Conservation (phyloP, 2,888 invertebrate species). For the Ctena decussata region DNA sequence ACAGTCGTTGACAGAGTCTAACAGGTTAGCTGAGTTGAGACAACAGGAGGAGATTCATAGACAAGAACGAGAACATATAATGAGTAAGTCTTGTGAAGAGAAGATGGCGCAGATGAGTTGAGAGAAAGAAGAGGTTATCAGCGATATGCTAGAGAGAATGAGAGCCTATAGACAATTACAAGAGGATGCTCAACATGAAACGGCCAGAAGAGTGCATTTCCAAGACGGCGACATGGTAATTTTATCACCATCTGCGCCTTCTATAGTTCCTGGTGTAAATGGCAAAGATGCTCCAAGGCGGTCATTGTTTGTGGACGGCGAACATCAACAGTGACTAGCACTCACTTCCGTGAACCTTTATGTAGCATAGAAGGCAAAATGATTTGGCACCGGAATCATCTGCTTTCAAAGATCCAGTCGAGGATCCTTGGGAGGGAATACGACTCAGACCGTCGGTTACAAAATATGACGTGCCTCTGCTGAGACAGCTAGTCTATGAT, state of each 20-base stretch:
- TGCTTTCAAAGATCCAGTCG: no score
- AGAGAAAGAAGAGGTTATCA: not conserved
- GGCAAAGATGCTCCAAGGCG: not conserved
- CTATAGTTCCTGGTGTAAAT: not conserved
- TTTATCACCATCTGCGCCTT: not conserved
- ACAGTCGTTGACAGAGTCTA: not conserved
- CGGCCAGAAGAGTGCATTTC: not conserved
- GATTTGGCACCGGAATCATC: no score
- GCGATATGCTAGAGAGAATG: not conserved
- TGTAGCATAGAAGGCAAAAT: no score
- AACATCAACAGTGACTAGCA: no score
- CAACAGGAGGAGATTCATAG: not conserved
- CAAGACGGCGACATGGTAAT: not conserved
- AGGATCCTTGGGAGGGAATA: no score
- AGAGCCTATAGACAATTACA: not conserved
- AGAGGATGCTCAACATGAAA: not conserved
- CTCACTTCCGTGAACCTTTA: no score
- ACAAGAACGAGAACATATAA: not conserved
- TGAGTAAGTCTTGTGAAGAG: not conserved
- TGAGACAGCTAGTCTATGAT: conserved; percentile 20
- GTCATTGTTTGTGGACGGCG: not conserved
- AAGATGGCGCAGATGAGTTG: not conserved
- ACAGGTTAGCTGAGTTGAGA: not conserved
- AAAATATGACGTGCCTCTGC: conserved; percentile 23
- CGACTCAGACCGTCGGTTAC: no score